Evolutionary conservation across 1,140 invertebrate genomes (phyloP).

Genomic region (Drosophila saltans): DNA sequence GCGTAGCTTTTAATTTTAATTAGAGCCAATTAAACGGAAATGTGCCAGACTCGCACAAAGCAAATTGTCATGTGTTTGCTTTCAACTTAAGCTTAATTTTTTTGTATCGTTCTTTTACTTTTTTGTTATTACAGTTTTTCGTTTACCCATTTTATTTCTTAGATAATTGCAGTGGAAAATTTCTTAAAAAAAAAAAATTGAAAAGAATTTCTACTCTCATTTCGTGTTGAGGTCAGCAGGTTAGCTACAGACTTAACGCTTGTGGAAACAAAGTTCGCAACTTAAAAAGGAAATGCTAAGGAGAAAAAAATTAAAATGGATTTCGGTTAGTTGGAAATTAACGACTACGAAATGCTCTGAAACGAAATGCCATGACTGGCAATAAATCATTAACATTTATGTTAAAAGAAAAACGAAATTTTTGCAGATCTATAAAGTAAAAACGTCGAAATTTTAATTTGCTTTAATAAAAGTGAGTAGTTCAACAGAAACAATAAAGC

Average conservation of each 20-base stretch:
- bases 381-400: too few relatives aligned
- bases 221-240: slow-evolving; percentile 22
- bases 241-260: background rate
- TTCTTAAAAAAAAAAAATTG: slow-evolving; percentile 22
- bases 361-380: too few relatives aligned
- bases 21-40: slow-evolving; percentile 75
- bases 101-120: background rate
- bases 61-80: slow-evolving; percentile 67
- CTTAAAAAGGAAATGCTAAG: slow-evolving; percentile 33
- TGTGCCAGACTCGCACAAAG: slow-evolving; percentile 70
- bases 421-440: too few relatives aligned
- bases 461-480: too few relatives aligned
- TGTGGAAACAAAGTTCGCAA: slow-evolving; percentile 25
- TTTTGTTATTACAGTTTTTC: slow-evolving; percentile 1
- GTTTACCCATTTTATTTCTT: slow-evolving; percentile 27
- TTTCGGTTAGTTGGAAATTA: background rate
- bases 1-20: slow-evolving; percentile 74
- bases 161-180: slow-evolving; percentile 64
- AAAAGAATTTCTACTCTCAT: slow-evolving; percentile 31
- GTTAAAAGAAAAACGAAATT: too few relatives aligned
- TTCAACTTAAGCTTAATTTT: slow-evolving; percentile 50
- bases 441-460: too few relatives aligned
- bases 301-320: slow-evolving; percentile 5
- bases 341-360: slow-evolving; percentile 16
- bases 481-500: too few relatives aligned